phyloP scores from a whole-genome alignment of 2,113 vertebrate genomes.

The Lepidothrix coronata region DNA sequence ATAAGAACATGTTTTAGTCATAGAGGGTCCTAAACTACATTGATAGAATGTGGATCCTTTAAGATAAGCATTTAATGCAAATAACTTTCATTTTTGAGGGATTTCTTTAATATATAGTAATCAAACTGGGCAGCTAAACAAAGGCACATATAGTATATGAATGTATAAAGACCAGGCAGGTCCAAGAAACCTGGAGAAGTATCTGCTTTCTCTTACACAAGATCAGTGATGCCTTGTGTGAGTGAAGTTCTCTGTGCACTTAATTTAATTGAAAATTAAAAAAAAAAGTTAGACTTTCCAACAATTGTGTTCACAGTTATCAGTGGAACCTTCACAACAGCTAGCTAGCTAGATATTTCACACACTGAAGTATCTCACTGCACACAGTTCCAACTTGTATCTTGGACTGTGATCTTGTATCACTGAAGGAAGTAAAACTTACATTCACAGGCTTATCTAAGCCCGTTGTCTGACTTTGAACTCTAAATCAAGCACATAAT shows the following conservation, averaged over 20 bases:
- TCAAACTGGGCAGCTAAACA: neutral
- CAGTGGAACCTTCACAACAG: neutral
- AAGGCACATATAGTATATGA: neutral
- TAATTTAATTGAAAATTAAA: neutral
- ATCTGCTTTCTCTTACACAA: neutral
- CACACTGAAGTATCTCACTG: neutral
- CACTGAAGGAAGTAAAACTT: neutral
- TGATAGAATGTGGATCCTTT: neutral
- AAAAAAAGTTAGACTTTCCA: neutral
- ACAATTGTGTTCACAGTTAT: neutral
- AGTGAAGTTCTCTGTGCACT: neutral
- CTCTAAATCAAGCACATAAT: neutral
- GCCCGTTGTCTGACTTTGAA: neutral
- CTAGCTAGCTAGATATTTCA: neutral
- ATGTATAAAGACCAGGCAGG: neutral
- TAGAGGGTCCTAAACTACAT: neutral
- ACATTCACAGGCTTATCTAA: neutral
- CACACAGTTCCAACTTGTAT: neutral
- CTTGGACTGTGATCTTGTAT: neutral
- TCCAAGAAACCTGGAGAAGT: neutral
- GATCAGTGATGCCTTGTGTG: neutral
- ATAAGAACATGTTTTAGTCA: neutral
- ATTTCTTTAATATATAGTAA: neutral
- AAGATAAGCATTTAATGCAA: neutral
- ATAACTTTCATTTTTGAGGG: neutral